Evolutionary conservation across 1,140 invertebrate genomes (phyloP).

Genomic region (Nymphalis io): DNA sequence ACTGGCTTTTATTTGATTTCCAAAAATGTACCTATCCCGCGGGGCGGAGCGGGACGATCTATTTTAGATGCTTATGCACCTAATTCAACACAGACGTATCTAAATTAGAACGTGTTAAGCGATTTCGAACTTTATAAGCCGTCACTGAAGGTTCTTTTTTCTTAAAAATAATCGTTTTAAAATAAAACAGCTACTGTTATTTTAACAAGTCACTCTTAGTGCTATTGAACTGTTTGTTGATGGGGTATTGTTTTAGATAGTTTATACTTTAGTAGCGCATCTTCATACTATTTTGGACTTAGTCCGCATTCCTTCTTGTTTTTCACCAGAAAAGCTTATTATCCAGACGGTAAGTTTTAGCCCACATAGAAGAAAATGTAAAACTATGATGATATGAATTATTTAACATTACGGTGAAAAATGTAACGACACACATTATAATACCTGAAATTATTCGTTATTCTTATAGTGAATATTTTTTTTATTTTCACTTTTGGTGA

Average conservation of each 20-base stretch:
- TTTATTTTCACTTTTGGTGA: too few species aligned
- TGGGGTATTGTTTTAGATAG: constrained; percentile 26
- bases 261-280: constrained; percentile 24
- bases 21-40: constrained; percentile 76
- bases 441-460: too few species aligned
- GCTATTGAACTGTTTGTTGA: constrained; percentile 37
- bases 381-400: not conserved
- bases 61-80: constrained; percentile 62
- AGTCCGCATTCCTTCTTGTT: constrained; percentile 25
- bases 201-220: constrained; percentile 30
- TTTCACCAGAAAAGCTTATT: not conserved
- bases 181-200: constrained; percentile 45
- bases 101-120: constrained; percentile 41
- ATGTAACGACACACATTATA: too few species aligned
- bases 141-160: constrained; percentile 42
- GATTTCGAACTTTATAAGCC: constrained; percentile 52
- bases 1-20: constrained; percentile 73
- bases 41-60: constrained; percentile 60
- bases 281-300: constrained; percentile 18
- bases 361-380: not conserved
- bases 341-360: not conserved
- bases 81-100: constrained; percentile 61
- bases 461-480: too few species aligned
- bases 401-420: not conserved
- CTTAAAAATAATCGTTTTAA: constrained; percentile 19